Percentiles rank a stretch among this genome's conserved stretches.
phyloP scores from a whole-genome alignment of 2,113 vertebrate species.

The Benitochromis conjunctus region DNA sequence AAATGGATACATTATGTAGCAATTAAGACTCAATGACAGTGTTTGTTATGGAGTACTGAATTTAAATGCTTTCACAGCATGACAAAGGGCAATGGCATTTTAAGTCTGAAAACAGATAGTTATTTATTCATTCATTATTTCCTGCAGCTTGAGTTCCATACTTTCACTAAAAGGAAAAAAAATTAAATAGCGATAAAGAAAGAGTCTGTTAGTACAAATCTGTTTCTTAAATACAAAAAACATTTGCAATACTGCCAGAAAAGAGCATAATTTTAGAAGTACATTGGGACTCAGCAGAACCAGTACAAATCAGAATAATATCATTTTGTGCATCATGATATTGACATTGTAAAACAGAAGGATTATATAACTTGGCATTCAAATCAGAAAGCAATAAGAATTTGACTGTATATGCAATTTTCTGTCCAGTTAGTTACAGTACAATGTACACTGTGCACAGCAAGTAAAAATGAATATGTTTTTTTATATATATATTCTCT shows the following conservation, averaged over 20 bases:
- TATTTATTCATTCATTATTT: slow-evolving; percentile 74
- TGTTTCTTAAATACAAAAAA: slow-evolving; percentile 79
- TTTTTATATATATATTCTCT: slow-evolving; percentile 34
- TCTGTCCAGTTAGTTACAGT: slow-evolving; percentile 43
- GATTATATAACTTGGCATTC: slow-evolving; percentile 8
- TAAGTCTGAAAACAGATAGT: slow-evolving; percentile 41
- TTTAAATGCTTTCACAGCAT: not conserved
- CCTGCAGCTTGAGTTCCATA: slow-evolving; percentile 57
- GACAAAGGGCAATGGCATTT: not conserved
- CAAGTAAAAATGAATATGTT: slow-evolving; percentile 53
- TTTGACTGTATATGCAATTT: slow-evolving; percentile 16
- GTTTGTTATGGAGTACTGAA: not conserved
- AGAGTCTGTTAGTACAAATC: slow-evolving; percentile 74
- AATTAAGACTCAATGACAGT: not conserved
- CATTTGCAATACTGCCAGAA: slow-evolving; percentile 78
- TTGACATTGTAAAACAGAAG: slow-evolving; percentile 13
- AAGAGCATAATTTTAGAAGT: slow-evolving; percentile 67
- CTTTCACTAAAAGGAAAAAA: slow-evolving; percentile 53
- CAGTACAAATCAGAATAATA: slow-evolving; percentile 51
- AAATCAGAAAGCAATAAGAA: slow-evolving; percentile 28
- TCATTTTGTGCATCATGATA: slow-evolving; percentile 13
- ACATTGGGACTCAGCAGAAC: slow-evolving; percentile 56
- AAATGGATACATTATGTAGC: not conserved
- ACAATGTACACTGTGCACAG: slow-evolving; percentile 75
- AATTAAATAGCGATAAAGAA: slow-evolving; percentile 63